These are phyloP conservation scores for Diarsia dahlii DNA, from an alignment of 2,888 invertebrate species.

Conservation along the genomic window DNA sequence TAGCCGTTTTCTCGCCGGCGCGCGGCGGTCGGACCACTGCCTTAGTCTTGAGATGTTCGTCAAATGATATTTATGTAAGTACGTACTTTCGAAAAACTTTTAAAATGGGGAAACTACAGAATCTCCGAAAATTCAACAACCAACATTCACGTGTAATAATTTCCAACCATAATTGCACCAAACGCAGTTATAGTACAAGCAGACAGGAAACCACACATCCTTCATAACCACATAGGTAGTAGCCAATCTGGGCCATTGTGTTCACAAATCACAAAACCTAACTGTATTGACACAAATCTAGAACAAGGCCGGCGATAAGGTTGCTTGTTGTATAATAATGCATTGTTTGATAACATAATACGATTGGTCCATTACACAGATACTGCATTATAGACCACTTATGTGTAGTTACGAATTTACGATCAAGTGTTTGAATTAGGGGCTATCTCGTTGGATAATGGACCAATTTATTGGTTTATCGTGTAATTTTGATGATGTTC, in stretches of 20 bases:
- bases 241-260: constrained; percentile 1
- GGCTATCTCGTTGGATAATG: background rate
- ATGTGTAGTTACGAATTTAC: background rate
- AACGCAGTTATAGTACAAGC: background rate
- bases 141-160: background rate
- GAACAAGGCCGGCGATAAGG: constrained; percentile 61
- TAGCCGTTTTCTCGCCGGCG: too few species aligned
- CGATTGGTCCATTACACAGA: constrained; percentile 2
- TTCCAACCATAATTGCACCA: background rate
- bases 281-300: constrained; percentile 47
- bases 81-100: too few species aligned
- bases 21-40: too few species aligned
- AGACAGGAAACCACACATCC: constrained; percentile 8
- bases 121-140: too few species aligned
- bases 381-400: constrained; percentile 18
- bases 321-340: constrained; percentile 26
- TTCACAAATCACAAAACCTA: constrained; percentile 22
- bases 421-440: constrained; percentile 12
- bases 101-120: too few species aligned
- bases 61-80: too few species aligned
- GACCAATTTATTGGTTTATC: constrained; percentile 2
- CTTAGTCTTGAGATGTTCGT: too few species aligned
- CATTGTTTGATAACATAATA: constrained; percentile 57
- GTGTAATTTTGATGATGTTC: background rate
- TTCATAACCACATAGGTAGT: background rate